Percentiles rank a stretch among this genome's conserved stretches.
These are phyloP conservation scores for Sternotherus odoratus DNA, from an alignment of 2,797 vertebrate species.

Conservation along the genomic window DNA sequence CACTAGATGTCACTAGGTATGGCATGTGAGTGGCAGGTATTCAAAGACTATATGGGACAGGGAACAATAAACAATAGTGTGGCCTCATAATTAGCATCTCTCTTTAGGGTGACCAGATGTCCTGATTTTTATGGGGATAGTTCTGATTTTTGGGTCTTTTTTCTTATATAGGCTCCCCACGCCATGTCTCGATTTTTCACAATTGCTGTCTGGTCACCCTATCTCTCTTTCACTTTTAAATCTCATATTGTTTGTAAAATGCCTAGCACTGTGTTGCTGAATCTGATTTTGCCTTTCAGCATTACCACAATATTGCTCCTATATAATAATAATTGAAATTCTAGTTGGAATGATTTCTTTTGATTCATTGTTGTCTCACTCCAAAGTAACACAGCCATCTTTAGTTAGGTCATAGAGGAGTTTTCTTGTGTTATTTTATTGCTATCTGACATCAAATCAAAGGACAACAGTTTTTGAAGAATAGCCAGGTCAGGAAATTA, in stretches of 20 bases:
- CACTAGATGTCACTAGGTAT: constrained; percentile 13
- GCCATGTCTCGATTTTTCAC: too few relatives aligned
- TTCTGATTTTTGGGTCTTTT: too few relatives aligned
- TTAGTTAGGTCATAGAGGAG: not conserved
- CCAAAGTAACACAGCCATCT: constrained; percentile 17
- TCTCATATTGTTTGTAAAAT: not conserved
- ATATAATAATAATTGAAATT: constrained; percentile 47
- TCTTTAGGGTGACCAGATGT: not conserved
- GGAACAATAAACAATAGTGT: not conserved
- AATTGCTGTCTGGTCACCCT: too few relatives aligned
- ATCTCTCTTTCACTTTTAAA: not conserved
- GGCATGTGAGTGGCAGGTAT: not conserved
- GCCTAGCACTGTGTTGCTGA: not conserved
- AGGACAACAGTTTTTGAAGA: not conserved
- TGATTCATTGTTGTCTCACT: constrained; percentile 34
- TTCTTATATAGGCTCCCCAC: too few relatives aligned
- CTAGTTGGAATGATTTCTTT: constrained; percentile 16
- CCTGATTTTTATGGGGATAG: too few relatives aligned
- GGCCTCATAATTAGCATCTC: constrained; percentile 2
- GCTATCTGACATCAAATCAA: not conserved
- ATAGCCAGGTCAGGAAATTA: not conserved
- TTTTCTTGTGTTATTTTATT: constrained; percentile 5
- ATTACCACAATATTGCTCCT: constrained; percentile 8
- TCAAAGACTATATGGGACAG: not conserved
- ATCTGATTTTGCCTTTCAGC: constrained; percentile 33